Evolutionary conservation across 2,888 invertebrate genomes (phyloP).

Genomic region (Drosophila robusta): DNA sequence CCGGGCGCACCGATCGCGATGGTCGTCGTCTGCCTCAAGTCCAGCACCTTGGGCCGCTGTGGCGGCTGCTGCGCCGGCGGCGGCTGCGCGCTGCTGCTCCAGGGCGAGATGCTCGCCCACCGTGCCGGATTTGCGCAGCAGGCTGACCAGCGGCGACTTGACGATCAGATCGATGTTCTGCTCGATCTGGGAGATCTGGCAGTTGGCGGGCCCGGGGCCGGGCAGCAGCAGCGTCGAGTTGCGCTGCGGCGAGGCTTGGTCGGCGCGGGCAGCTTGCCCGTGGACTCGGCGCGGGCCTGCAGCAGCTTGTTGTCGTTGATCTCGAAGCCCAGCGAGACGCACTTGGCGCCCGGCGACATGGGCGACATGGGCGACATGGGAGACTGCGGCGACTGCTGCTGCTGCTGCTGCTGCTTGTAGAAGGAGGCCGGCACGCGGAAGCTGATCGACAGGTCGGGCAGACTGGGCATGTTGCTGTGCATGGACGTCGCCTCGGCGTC

Average conservation of each 20-base stretch:
- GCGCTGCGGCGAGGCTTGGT: conserved; percentile 55
- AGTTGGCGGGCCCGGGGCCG: conserved; percentile 43
- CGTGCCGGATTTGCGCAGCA: conserved; percentile 78
- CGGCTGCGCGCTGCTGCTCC: conserved; percentile 10
- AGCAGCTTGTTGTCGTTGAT: conserved; percentile 84
- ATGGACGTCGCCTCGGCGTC: conserved; percentile 28
- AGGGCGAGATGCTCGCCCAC: conserved; percentile 36
- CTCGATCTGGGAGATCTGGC: conserved; percentile 80
- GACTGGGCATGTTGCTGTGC: conserved; percentile 83
- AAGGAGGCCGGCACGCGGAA: conserved; percentile 69
- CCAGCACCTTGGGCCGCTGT: conserved; percentile 68
- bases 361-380: conserved; percentile 49
- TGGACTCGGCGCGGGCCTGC: conserved; percentile 61
- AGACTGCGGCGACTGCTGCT: conserved; percentile 22
- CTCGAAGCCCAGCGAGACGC: conserved; percentile 82
- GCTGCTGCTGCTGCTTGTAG: conserved; percentile 56
- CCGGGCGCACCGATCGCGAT: conserved; percentile 33
- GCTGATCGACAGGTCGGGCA: conserved; percentile 83
- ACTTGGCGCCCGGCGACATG: conserved; percentile 57
- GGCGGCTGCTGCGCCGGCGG: conserved; percentile 37
- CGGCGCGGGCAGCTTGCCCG: conserved; percentile 47
- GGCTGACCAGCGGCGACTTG: conserved; percentile 83
- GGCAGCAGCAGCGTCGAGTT: conserved; percentile 56
- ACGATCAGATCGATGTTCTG: conserved; percentile 83
- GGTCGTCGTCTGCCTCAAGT: conserved; percentile 56